Conservation (phyloP, 2,113 vertebrate species). For the Microtus richardsoni region DNA sequence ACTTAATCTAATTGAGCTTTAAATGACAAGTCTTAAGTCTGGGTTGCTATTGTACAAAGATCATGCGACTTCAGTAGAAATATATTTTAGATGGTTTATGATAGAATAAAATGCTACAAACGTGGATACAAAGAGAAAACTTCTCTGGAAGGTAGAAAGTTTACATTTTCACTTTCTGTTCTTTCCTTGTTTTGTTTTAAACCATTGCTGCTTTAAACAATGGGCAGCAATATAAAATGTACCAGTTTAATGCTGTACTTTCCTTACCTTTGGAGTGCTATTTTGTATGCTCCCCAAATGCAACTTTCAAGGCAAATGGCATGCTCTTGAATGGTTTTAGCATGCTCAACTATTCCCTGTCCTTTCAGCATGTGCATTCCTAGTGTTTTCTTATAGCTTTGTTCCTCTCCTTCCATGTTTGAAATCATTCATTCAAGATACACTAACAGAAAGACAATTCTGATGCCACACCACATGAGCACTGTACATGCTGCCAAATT, state of each 20-base stretch:
- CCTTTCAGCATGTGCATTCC: constrained; percentile 17
- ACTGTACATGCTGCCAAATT: constrained; percentile 25
- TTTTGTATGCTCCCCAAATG: background rate
- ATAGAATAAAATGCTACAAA: background rate
- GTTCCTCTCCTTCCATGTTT: background rate
- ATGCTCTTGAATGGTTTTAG: background rate
- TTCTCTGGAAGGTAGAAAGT: background rate
- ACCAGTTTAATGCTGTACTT: background rate
- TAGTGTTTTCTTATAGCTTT: background rate
- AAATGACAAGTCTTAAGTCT: constrained; percentile 88
- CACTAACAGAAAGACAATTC: background rate
- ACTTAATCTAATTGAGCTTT: constrained; percentile 83
- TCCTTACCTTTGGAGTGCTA: background rate
- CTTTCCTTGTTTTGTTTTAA: background rate
- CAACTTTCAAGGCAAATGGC: constrained; percentile 11
- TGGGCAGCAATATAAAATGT: background rate
- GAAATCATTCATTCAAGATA: constrained; percentile 40
- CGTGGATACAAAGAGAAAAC: background rate
- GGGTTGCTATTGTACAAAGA: background rate
- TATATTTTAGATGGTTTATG: background rate
- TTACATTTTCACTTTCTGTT: background rate
- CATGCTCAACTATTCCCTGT: background rate
- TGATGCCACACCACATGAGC: constrained; percentile 3
- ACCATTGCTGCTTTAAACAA: too few relatives aligned
- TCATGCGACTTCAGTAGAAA: background rate